Base-by-base conservation (phyloP, 2,888 invertebrate genomes). In the Carterocephalus palaemon region DNA sequence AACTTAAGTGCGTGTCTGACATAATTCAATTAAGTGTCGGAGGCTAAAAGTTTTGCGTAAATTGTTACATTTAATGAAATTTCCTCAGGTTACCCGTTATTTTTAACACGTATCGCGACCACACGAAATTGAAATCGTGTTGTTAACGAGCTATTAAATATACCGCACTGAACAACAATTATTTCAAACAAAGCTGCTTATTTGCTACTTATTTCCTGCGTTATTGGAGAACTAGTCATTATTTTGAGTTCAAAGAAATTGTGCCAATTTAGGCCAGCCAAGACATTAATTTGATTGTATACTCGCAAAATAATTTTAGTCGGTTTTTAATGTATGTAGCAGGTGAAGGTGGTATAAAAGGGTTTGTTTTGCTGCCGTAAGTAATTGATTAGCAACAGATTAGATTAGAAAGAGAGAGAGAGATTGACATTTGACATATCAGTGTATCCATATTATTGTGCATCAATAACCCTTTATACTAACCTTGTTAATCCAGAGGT, bases 61-160 rank as follows among this genome's bases (percentile, higher is more conserved):
- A 75, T 75, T 69, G 70, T 73, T 60, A 64, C 70, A 66, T 75
- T 77, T 71, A 69, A 66, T 69, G 60, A 70, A 75, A 73, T 74
- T 70, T 71, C 63, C 37, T 57, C 62, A 60, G 64, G 67, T 67
- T 67, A 66, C 57, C 62, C 57, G 64, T 61, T 67, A 67, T 69
- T 72, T 68, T 67, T 64, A 67, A 67, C 67, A 68, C 67, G 64
- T 64, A 63, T 63, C 57, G 64, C 56, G 57, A 53, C 58, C 48
- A 55, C 60, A 64, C 68, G 59, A 74, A 77, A 76, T 77, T 78
- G 75, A 79, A 77, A 75, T 76, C 75, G 77, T 77, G 78, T 64
- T 61, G 70, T 69, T 76, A 76, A 76, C 72, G 68, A 72, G 70
- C 66, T 55, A 64, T 59, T 58, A 67, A 70, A 70, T 67, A 22